phyloP scores from a whole-genome alignment of 2,888 invertebrate species.

The Anagyrus pseudococci region DNA sequence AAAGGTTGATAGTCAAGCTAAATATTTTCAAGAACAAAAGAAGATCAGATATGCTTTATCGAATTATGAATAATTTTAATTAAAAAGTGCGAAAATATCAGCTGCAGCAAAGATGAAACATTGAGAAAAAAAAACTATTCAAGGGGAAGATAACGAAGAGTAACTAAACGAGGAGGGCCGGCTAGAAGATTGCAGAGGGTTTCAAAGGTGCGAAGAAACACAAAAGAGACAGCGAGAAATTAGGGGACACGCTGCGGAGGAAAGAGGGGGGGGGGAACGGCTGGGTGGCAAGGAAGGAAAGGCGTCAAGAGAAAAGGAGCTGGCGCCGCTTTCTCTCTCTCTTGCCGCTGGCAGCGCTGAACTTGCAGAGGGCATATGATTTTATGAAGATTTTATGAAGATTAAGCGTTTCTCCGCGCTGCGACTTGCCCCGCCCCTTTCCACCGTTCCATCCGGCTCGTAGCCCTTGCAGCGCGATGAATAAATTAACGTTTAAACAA shows the following conservation, averaged over 20 bases:
- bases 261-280: neutral
- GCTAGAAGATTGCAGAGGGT: no score
- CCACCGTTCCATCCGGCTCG: neutral
- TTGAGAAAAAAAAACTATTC: neutral
- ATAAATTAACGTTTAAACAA: constrained; percentile 43
- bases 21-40: no score
- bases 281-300: constrained; percentile 9
- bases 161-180: neutral
- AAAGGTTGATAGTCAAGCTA: no score
- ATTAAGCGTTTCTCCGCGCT: constrained; percentile 38
- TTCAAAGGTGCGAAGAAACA: constrained; percentile 9
- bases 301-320: constrained; percentile 30
- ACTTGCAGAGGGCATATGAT: constrained; percentile 39
- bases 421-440: constrained; percentile 26
- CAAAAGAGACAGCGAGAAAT: constrained; percentile 4
- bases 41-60: no score
- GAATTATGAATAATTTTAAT: no score
- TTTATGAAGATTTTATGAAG: constrained; percentile 43
- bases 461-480: constrained; percentile 27
- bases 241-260: neutral
- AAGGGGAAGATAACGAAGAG: neutral
- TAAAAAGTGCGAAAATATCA: neutral
- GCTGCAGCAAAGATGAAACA: neutral
- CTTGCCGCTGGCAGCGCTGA: constrained; percentile 19
- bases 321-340: no score